Evolutionary conservation across 2,888 invertebrate species (phyloP), one percentile per base, ranked within the genome.

Genomic region (Eucera pruinosa): DNA sequence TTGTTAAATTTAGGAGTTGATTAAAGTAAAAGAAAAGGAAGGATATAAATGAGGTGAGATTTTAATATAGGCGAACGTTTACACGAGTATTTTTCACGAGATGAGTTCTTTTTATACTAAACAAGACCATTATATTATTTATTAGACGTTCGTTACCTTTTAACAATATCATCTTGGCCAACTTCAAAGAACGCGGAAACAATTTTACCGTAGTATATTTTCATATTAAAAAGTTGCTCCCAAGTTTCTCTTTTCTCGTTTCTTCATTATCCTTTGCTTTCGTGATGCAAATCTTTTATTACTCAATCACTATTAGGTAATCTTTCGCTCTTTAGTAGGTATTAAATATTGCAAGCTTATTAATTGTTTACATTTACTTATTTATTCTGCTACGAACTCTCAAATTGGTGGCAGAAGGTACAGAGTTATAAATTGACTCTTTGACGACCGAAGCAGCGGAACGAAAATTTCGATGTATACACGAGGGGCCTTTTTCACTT

Each of bases 161-260:
- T 47, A 30, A 54, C 7, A n/a, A 33, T 54, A 36, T 57, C 57
- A 57, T 41, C 48, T 57, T 5, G 13, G 18, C 2, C 7, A 20
- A 23, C 33, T 48, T 70, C 70, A 57, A 57, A 68, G 54, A 47
- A 36, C 55, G 6, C 11, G 3, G 18, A 25, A 54, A 55, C 41
- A 55, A 69, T 68, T 72, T 47, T 18, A 1, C 5, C 15, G 15
- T 25, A 6, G 33, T 4, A 30, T 55, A 55, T 41, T 39, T 36
- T 20, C 48, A 48, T 23, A 41, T 48, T 48, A 33, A 43, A 50
- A 25, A 48, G 9, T 39, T 27, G 7, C 15, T 18, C 15, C 6
- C 25, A 0, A n/a, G 2, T 7, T 20, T 23, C 23, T 3, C 15
- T 23, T 18, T 0, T 36, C 6, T 30, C 18, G 15, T 13, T 6